phyloP scores from a whole-genome alignment of 2,888 invertebrate genomes.

The Laothoe populi region DNA sequence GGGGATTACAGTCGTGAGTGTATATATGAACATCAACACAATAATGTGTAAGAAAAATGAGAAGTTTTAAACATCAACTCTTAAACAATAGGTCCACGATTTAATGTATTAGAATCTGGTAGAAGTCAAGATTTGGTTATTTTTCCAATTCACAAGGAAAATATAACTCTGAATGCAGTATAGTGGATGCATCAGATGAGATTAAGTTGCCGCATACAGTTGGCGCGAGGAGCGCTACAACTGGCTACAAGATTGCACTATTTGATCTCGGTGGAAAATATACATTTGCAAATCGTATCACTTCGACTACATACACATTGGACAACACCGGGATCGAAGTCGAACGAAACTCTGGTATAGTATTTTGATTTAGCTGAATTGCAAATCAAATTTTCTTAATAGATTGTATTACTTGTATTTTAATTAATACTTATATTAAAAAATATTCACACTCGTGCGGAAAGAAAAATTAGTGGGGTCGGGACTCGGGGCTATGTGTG shows the following conservation, averaged over 20 bases:
- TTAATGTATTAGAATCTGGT: no score
- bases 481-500: no score
- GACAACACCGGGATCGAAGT: conserved; percentile 40
- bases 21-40: no score
- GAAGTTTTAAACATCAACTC: no score
- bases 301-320: conserved; percentile 37
- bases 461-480: no score
- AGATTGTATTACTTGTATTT: no score
- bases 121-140: not conserved
- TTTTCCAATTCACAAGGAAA: not conserved
- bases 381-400: conserved; percentile 3
- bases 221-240: conserved; percentile 21
- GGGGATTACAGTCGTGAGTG: no score
- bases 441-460: no score
- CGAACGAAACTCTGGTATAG: conserved; percentile 38
- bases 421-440: no score
- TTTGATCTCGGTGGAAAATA: conserved; percentile 41
- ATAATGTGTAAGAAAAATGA: no score
- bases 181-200: conserved; percentile 8
- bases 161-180: not conserved
- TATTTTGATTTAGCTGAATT: conserved; percentile 23
- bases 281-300: conserved; percentile 40
- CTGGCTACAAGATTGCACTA: conserved; percentile 32
- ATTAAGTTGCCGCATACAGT: conserved; percentile 24
- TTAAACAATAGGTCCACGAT: no score